Conservation (phyloP, 2,113 vertebrate genomes). For the Dasyprocta punctata region DNA sequence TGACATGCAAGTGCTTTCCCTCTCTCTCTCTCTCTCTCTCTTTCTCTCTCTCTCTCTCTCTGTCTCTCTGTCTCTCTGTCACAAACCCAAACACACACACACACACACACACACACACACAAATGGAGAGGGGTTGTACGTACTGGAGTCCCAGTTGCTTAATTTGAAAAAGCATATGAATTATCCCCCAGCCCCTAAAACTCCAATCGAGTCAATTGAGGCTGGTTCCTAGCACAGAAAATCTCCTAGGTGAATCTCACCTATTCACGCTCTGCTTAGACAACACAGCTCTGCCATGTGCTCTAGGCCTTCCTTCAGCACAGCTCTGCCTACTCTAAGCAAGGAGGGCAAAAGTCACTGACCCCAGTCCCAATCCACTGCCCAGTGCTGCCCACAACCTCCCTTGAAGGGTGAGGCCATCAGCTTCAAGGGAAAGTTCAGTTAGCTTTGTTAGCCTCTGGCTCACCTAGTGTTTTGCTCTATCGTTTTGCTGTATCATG, state of each 20-base stretch:
- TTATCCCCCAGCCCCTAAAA: neutral
- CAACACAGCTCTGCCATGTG: neutral
- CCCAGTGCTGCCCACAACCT: neutral
- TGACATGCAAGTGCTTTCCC: too few species aligned
- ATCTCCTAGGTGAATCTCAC: neutral
- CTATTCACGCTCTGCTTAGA: too few species aligned
- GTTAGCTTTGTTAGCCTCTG: too few species aligned
- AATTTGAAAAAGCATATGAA: neutral
- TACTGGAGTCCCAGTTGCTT: neutral
- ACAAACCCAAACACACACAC: too few species aligned
- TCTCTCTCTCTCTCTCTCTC: too few species aligned
- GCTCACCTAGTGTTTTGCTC: slow-evolving; percentile 25
- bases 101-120: too few species aligned
- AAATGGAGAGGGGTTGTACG: neutral
- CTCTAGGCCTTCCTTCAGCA: neutral
- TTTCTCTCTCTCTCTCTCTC: too few species aligned
- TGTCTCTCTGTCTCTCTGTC: too few species aligned
- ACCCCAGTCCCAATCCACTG: neutral
- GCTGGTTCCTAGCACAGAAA: neutral
- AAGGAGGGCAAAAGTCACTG: neutral
- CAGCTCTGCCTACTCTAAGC: neutral
- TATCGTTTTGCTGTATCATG: neutral
- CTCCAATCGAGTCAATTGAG: neutral
- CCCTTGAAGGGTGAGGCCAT: neutral
- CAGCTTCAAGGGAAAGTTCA: neutral